Base-by-base conservation (phyloP, 2,888 invertebrate species). In the Tubiluchus corallicola region DNA sequence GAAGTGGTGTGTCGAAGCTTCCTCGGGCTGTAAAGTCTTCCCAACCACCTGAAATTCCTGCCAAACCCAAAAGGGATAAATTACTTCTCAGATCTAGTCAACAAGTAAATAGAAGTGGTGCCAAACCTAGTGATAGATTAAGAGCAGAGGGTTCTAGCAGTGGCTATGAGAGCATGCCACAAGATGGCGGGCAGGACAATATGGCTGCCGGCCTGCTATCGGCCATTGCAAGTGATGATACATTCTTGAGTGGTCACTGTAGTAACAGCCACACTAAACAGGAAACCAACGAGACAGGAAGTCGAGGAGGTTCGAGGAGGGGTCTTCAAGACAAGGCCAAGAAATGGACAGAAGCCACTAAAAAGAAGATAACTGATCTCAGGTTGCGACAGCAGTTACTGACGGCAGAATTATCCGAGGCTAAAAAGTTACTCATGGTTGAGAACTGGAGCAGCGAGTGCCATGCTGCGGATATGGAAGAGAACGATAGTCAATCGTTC, bases 131-230 rank as follows among this genome's bases (percentile, higher is more conserved):
- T n/a, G n/a, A n/a, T n/a, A n/a, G n/a, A n/a, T n/a, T n/a, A n/a
- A n/a, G n/a, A 15, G 40, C 40, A 17, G 40, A 15, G 15, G 60
- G 84, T 2, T 84, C 85, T 60, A 84, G 82, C 56, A 71, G 71
- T 41, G 88, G 88, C 1, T 88, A 87, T 57, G 88, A 88, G 58
- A 85, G 84, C 55, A 82, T 87, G 51, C 78, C 84, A 5, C 70
- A 85, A 48, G 85, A 85, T 62, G 64, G 63, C 37, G 85, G 87
- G 58, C 83, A 82, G 49, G 83, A 83, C 17, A 83, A 82, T 47
- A 74, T 82, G 52, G 82, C 82, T 51, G 85, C 85, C 15, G 62
- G 60, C 40, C 64, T 58, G 45, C 66, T 66, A 45, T 64, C 65
- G 18, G 64, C 62, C 29, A 61, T 58, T 44, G 63, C 62, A 48